A percentile compares a stretch with the other conserved stretches of the same genome.
These are phyloP conservation scores for Sebastes itinus DNA, from an alignment of 2,797 vertebrate genomes.

Conservation along the genomic window DNA sequence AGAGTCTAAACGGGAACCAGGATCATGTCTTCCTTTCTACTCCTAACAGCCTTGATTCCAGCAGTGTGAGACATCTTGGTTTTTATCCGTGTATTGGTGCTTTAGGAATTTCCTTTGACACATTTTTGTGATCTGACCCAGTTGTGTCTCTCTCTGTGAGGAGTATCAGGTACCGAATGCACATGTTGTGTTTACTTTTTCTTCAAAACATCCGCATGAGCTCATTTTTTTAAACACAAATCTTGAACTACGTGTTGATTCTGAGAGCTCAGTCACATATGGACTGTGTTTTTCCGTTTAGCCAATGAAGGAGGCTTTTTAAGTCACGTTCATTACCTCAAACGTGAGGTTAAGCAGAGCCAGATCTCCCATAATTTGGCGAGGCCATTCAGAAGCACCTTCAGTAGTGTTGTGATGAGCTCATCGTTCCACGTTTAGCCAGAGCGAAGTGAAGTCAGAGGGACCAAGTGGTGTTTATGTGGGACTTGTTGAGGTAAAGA, in stretches of 20 bases:
- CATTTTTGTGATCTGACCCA: conserved; percentile 31
- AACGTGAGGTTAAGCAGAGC: conserved; percentile 32
- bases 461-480: conserved; percentile 12
- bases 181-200: conserved; percentile 20
- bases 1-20: background rate
- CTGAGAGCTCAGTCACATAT: conserved; percentile 23
- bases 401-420: conserved; percentile 46
- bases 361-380: conserved; percentile 37
- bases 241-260: conserved; percentile 2
- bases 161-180: conserved; percentile 15
- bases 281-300: conserved; percentile 22
- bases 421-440: conserved; percentile 46
- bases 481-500: conserved; percentile 14
- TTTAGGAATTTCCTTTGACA: conserved; percentile 28
- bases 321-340: conserved; percentile 35
- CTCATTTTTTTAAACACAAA: background rate
- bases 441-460: conserved; percentile 22
- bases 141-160: conserved; percentile 3
- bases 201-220: conserved; percentile 26
- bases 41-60: background rate
- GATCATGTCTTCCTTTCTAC: conserved; percentile 2
- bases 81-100: background rate
- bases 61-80: background rate
- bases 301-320: background rate
- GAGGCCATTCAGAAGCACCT: conserved; percentile 34